Evolutionary conservation across 1,140 invertebrate genomes (phyloP), one percentile per base, ranked within the genome.

Genomic region (Sminthurides bifidus): DNA sequence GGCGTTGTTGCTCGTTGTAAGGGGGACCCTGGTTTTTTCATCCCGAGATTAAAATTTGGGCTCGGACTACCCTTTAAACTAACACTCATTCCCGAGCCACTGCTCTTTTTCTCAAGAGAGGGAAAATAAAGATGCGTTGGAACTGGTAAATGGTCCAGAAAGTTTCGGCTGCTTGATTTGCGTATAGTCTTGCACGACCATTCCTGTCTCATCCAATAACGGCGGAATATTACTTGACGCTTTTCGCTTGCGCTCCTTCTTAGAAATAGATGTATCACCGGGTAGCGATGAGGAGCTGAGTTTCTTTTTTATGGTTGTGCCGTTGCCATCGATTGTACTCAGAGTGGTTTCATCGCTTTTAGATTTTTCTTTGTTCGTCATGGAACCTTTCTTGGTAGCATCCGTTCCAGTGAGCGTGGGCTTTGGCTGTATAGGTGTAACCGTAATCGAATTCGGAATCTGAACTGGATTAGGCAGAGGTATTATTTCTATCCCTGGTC

Each of bases 401-500:
- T 21, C 31, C 6, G 19, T 40, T 41, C 41, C 52, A 10, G 35
- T 33, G 3, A 49, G 27, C n/a, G n/a, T n/a, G 3, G 46, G 46
- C 21, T 49, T 49, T 23, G 46, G 46, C n/a, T 49, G 17, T 5
- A 78, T 58, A 3, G 86, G 85, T 0, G 86, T 89, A 37, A 91
- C 89, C 0, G 87, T 89, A 19, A 89, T 85, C 2, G 84, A 85
- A 68, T 81, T 84, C 6, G 83, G 79, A 27, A 85, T 68, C 29
- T 76, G 74, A 2, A 81, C 73, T 14, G 78, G 70, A 0, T 80
- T 76, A 1, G 78, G 73, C 46, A 86, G 81, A 0, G 84, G 83
- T 66, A 87, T 85, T 23, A 87, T 85, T 69, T 87, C 84, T 53
- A 87, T 87, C 0, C 83, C 83, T 0, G 83, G 81, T 30, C 83